Base-by-base conservation (phyloP, 1,140 invertebrate genomes). In the Drosophila bocqueti region DNA sequence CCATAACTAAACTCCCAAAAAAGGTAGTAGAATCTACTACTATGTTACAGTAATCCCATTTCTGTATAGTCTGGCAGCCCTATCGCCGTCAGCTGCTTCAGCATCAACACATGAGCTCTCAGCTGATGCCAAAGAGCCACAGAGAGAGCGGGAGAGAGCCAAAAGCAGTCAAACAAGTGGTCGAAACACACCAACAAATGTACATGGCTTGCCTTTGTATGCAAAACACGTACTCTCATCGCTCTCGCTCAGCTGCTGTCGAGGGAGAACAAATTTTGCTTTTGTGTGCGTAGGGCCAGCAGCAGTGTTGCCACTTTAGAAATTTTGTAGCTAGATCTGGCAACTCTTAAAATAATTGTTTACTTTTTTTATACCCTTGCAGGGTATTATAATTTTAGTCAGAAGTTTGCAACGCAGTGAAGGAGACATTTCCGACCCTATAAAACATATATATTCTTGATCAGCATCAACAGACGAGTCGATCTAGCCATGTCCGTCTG, bases 141-240 rank as follows among this genome's bases (percentile, higher is more conserved):
- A 43, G 16, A 62, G 49, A 64, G 38, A 45, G 47, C 36, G 26
- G 13, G 9, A 67, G 11, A 67, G 26, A 66, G 57, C 36, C 46
- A 36, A 62, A 47, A 72, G 49, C 83, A 68, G 79, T 84, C 84
- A 89, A 89, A 89, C 84, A 89, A 89, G 84, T 89, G 84, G 84
- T 89, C 71, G 84, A 61, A 67, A 54, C 29, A 24, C 66, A 62
- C 8, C 21, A 58, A 62, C 24, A 55, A 52, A 36, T 50, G 38
- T 80, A 67, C 68, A 36, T 4, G 34, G 3, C 31, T 76, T 57
- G 50, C 43, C 66, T 83, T 80, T 83, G 84, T 81, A 81, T 83
- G 76, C 80, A 81, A 83, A 83, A 72, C 73, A 89, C 72, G 76
- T 52, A 83, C 75, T 36, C 59, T 61, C 43, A 36, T 36, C 31